phyloP scores from a whole-genome alignment of 1,140 invertebrate genomes.

The Lordiphosa collinella region DNA sequence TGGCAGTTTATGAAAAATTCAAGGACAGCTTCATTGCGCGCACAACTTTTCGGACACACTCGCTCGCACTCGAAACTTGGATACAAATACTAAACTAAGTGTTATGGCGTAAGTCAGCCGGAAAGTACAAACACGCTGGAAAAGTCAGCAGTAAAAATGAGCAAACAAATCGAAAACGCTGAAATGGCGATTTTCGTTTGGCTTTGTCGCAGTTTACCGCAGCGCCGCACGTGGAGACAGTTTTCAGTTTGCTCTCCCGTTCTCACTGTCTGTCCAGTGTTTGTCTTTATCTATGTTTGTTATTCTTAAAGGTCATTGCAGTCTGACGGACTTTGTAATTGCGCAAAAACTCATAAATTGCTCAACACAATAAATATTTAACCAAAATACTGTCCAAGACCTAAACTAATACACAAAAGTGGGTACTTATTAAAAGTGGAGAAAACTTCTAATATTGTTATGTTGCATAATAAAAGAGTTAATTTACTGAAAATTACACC shows the following conservation, averaged over 20 bases:
- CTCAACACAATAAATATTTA: not conserved
- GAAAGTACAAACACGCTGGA: conserved; percentile 25
- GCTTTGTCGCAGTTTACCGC: conserved; percentile 6
- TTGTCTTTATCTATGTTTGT: not conserved
- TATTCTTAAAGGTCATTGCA: not conserved
- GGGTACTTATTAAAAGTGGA: no score
- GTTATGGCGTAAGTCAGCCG: conserved; percentile 13
- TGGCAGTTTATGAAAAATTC: conserved; percentile 72
- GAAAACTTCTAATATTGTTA: no score
- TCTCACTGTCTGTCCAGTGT: conserved; percentile 1
- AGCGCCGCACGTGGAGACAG: not conserved
- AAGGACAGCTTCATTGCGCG: conserved; percentile 66
- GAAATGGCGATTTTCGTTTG: conserved; percentile 15
- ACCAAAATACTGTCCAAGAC: no score
- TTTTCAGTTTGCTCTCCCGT: not conserved
- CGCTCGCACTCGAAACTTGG: conserved; percentile 40
- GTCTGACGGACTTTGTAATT: not conserved
- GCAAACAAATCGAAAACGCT: conserved; percentile 54
- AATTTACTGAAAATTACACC: no score
- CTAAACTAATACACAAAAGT: no score
- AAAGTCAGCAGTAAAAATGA: conserved; percentile 51
- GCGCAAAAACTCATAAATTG: not conserved
- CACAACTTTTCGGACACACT: conserved; percentile 21
- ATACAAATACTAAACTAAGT: conserved; percentile 20
- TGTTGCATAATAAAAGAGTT: no score